Evolutionary conservation across 2,113 vertebrate genomes (phyloP).

Genomic region (Stegastes partitus): DNA sequence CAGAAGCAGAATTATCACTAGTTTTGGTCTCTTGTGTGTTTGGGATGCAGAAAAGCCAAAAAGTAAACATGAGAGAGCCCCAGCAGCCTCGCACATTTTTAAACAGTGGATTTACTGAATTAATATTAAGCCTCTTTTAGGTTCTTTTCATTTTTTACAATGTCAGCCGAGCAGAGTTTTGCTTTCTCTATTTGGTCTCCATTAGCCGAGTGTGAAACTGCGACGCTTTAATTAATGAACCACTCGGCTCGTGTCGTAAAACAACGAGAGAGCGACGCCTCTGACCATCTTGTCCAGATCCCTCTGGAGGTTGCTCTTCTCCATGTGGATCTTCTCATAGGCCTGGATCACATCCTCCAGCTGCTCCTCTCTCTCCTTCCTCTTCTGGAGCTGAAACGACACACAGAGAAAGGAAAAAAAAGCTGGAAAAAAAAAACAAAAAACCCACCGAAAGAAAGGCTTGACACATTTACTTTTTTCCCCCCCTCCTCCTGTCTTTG

Average conservation of each 20-base stretch:
- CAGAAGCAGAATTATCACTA: too few relatives aligned
- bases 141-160: too few relatives aligned
- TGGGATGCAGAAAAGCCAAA: too few relatives aligned
- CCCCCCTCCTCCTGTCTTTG: background rate
- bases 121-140: too few relatives aligned
- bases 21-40: too few relatives aligned
- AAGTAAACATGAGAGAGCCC: too few relatives aligned
- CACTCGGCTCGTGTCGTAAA: slow-evolving; percentile 19
- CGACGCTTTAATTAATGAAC: slow-evolving; percentile 4
- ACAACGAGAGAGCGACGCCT: background rate
- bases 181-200: background rate
- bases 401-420: slow-evolving; percentile 28
- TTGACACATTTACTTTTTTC: slow-evolving; percentile 16
- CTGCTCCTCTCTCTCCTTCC: slow-evolving; percentile 96
- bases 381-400: slow-evolving; percentile 90
- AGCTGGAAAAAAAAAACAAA: background rate
- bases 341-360: slow-evolving; percentile 97
- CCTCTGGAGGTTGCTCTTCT: slow-evolving; percentile 94
- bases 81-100: too few relatives aligned
- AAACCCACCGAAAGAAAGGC: too few relatives aligned
- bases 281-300: slow-evolving; percentile 96
- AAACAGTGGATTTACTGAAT: too few relatives aligned
- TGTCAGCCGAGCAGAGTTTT: background rate
- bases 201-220: background rate
- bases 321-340: slow-evolving; percentile 98